A percentile compares a stretch with the other conserved stretches of the same genome.
Evolutionary conservation across 2,113 vertebrate species (phyloP).

Genomic region (Steatornis caripensis): DNA sequence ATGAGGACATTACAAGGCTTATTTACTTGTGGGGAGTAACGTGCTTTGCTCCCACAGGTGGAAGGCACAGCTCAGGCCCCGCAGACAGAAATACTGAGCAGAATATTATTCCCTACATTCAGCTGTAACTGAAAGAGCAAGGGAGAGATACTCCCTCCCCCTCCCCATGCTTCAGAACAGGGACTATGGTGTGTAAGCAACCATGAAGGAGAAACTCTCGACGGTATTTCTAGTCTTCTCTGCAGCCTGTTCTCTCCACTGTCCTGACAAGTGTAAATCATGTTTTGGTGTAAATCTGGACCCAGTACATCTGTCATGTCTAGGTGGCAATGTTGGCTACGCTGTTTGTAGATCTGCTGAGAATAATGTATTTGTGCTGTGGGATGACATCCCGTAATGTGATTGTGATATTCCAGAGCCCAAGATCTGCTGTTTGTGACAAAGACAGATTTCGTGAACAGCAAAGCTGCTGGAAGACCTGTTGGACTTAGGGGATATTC

Average conservation of each 20-base stretch:
- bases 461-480: not conserved
- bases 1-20: not conserved
- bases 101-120: not conserved
- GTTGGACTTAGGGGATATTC: not conserved
- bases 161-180: not conserved
- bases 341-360: slow-evolving; percentile 53
- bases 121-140: not conserved
- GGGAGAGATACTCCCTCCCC: not conserved
- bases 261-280: slow-evolving; percentile 54
- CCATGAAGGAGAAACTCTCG: slow-evolving; percentile 58
- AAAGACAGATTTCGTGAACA: slow-evolving; percentile 59
- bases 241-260: not conserved
- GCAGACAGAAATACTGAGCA: not conserved
- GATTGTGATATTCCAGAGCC: slow-evolving; percentile 59
- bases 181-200: slow-evolving; percentile 53
- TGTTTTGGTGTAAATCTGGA: not conserved
- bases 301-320: slow-evolving; percentile 40
- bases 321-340: not conserved
- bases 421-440: slow-evolving; percentile 61
- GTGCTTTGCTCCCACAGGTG: not conserved
- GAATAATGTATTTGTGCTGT: slow-evolving; percentile 61
- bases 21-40: not conserved
- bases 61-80: not conserved
- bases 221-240: slow-evolving; percentile 26
- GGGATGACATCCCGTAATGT: slow-evolving; percentile 65